These are phyloP conservation scores for Loripinus fragilis DNA, from an alignment of 2,888 invertebrate genomes.

Conservation along the genomic window DNA sequence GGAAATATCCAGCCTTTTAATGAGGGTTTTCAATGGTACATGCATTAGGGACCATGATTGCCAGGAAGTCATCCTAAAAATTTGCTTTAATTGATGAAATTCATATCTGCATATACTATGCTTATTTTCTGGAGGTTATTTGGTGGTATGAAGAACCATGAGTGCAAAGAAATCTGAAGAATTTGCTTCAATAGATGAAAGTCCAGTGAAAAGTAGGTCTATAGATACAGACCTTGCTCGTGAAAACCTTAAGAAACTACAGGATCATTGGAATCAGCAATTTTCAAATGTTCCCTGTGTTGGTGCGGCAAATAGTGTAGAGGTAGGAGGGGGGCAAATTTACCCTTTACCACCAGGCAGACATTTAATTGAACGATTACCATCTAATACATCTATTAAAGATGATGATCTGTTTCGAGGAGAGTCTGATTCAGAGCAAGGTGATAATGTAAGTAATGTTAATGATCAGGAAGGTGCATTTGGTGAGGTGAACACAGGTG, in stretches of 20 bases:
- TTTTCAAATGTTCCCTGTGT: neutral
- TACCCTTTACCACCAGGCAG: neutral
- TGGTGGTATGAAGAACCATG: neutral
- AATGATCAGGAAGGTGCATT: neutral
- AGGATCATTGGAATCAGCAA: slow-evolving; percentile 18
- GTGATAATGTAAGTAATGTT: neutral
- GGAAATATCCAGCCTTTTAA: no score
- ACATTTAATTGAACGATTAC: neutral
- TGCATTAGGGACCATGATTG: no score
- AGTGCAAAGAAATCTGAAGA: neutral
- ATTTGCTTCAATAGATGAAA: slow-evolving; percentile 35
- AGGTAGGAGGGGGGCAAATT: no score
- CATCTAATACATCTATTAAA: neutral
- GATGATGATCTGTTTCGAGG: slow-evolving; percentile 4
- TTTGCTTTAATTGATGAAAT: no score
- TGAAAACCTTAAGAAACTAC: slow-evolving; percentile 24
- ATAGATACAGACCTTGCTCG: slow-evolving; percentile 16
- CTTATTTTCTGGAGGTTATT: neutral
- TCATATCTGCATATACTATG: no score
- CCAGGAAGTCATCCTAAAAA: no score
- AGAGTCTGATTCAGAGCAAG: neutral
- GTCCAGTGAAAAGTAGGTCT: slow-evolving; percentile 10
- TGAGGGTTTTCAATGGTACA: no score
- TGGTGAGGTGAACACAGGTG: no score
- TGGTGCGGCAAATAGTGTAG: neutral